Evolutionary conservation across 64 coral and sea anemone species (phyloP).

Genomic region (Anthopleura sola): DNA sequence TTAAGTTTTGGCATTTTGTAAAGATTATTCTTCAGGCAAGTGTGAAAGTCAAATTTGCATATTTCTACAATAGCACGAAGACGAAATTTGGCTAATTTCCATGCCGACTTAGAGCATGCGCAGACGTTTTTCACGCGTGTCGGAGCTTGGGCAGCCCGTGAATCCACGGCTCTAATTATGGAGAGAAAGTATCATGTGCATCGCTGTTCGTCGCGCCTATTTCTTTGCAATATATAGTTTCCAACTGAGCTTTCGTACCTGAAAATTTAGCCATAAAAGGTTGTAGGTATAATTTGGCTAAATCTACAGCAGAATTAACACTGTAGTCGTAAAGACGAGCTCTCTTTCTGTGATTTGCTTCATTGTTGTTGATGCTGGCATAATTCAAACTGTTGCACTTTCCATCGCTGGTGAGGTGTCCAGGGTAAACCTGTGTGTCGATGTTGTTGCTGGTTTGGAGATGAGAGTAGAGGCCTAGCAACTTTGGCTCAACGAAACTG

Average conservation of each 20-base stretch:
- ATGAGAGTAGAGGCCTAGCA: background rate
- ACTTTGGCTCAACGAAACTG: background rate
- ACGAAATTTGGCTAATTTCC: no score
- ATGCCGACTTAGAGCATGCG: no score
- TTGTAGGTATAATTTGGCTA: background rate
- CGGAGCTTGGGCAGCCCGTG: no score
- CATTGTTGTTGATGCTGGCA: constrained; percentile 9
- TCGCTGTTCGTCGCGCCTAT: no score
- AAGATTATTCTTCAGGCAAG: no score
- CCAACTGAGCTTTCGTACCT: background rate
- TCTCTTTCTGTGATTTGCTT: background rate
- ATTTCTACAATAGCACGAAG: no score
- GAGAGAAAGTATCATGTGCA: no score
- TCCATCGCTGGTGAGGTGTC: background rate
- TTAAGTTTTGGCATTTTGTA: no score
- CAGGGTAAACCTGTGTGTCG: background rate
- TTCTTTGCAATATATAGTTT: background rate
- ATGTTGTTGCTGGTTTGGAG: background rate
- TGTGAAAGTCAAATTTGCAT: no score
- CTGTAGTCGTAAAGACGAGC: background rate
- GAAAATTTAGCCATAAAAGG: constrained; percentile 22
- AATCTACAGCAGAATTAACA: background rate
- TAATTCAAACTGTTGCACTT: background rate
- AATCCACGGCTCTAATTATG: no score
- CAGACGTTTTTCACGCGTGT: no score